Evolutionary conservation across 2,888 invertebrate genomes (phyloP).

Genomic region (Eupeodes luniger): DNA sequence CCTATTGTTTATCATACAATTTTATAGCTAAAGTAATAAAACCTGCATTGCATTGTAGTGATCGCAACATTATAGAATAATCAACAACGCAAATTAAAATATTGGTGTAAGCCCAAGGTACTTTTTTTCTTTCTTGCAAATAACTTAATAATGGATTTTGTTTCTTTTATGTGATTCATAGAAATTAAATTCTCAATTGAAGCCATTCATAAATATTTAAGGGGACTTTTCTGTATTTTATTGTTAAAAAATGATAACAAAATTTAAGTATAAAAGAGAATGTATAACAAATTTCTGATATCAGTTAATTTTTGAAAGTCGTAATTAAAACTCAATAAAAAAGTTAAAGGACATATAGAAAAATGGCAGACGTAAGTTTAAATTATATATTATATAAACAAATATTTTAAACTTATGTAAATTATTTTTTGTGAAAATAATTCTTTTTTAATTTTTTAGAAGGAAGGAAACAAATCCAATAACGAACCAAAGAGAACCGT

Average conservation of each 20-base stretch:
- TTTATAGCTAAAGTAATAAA: too few relatives aligned
- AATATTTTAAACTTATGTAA: too few relatives aligned
- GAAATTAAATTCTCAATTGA: background rate
- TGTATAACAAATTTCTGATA: background rate
- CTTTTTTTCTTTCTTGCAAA: background rate
- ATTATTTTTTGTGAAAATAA: background rate
- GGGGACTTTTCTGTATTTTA: background rate
- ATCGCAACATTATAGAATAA: too few relatives aligned
- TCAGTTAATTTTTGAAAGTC: background rate
- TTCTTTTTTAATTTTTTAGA: background rate
- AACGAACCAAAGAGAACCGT: slow-evolving; percentile 12
- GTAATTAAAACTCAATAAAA: background rate
- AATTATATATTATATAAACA: background rate
- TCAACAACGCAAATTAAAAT: too few relatives aligned
- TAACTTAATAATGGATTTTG: background rate
- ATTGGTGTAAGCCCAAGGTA: too few relatives aligned
- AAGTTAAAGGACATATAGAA: background rate
- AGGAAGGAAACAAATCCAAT: slow-evolving; percentile 23
- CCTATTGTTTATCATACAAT: too few relatives aligned
- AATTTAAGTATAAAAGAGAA: background rate
- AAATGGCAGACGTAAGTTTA: background rate
- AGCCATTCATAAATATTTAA: background rate
- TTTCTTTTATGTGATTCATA: background rate
- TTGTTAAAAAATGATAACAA: background rate
- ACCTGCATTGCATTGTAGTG: too few relatives aligned